Percentiles rank a stretch among this genome's conserved stretches.
phyloP scores from a whole-genome alignment of 53 echinoderm and acorn worm species.

The Temnopleurus reevesii region DNA sequence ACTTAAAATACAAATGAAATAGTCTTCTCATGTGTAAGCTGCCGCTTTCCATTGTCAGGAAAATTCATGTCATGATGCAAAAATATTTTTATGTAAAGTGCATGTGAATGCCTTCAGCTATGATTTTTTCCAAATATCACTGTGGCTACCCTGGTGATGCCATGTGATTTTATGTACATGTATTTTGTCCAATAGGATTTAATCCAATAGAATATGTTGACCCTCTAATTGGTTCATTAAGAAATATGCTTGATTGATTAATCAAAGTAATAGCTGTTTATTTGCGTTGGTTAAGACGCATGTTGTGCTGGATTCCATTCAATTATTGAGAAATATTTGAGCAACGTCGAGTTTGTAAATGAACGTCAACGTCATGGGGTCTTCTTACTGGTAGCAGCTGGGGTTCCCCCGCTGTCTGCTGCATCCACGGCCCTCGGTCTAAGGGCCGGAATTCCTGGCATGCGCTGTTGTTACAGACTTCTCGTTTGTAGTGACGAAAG shows the following conservation, averaged over 20 bases:
- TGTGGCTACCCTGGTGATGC: no score
- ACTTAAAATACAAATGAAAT: no score
- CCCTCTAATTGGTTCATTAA: background rate
- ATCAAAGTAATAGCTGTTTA: conserved; percentile 19
- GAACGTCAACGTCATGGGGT: background rate
- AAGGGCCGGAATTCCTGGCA: conserved; percentile 44
- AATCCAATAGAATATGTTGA: no score
- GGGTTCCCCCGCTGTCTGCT: conserved; percentile 17
- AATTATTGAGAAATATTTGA: background rate
- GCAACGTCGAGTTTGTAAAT: background rate
- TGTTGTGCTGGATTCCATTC: background rate
- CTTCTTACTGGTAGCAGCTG: conserved; percentile 7
- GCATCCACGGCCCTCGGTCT: conserved; percentile 36
- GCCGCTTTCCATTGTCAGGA: no score
- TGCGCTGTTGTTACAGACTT: conserved; percentile 32
- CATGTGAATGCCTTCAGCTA: no score
- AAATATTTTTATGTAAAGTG: no score
- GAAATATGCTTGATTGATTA: background rate
- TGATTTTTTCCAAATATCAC: no score
- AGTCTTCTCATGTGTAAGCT: no score
- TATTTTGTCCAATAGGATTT: no score
- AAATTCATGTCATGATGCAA: no score
- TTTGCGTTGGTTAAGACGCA: background rate
- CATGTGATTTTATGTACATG: no score
- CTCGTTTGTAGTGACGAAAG: background rate